Percentiles rank a stretch among this genome's conserved stretches.
phyloP scores from a whole-genome alignment of 2,113 vertebrate species.

The Strix aluco region DNA sequence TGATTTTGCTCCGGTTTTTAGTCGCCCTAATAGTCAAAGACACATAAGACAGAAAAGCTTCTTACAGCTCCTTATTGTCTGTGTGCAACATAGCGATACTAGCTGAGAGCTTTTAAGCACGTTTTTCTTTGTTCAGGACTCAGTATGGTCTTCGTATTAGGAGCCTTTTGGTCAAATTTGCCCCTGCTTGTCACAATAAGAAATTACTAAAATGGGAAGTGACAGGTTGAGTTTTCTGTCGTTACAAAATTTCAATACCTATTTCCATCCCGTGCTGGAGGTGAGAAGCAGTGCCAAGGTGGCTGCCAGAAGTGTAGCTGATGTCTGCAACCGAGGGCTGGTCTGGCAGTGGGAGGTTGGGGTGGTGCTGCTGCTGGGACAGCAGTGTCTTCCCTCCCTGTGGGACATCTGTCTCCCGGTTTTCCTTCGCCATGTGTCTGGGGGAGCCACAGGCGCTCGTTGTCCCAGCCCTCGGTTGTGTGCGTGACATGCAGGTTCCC shows the following conservation, averaged over 20 bases:
- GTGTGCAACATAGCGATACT: neutral
- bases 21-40: neutral
- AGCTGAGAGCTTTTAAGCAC: neutral
- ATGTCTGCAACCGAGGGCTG: rapidly evolving
- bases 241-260: neutral
- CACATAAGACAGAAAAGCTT: neutral
- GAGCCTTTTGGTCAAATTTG: neutral
- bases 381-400: neutral
- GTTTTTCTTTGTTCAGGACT: neutral
- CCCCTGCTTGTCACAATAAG: neutral
- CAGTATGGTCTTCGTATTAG: neutral
- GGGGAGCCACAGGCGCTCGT: rapidly evolving
- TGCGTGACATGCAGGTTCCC: neutral
- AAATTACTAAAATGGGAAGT: neutral
- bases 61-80: neutral
- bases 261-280: rapidly evolving
- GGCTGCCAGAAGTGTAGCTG: neutral
- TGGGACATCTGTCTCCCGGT: rapidly evolving
- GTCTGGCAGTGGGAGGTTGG: neutral
- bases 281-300: rapidly evolving
- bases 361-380: rapidly evolving
- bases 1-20: neutral
- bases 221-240: neutral
- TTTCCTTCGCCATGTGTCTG: rapidly evolving
- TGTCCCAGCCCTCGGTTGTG: rapidly evolving